Evolutionary conservation across 2,113 vertebrate genomes (phyloP).

Genomic region (rabbit (Oryctolagus cuniculus)): mOryCun1.1 NC_091440.1:98881001-98881500

Average conservation of each 20-base stretch:
- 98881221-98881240: conserved; percentile 59
- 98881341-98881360: conserved; percentile 69
- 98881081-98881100: not conserved
- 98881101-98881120: not conserved
- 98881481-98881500: conserved; percentile 52
- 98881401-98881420: conserved; percentile 75
- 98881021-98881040: not conserved
- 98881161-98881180: conserved; percentile 45
- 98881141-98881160: conserved; percentile 13
- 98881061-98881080: not conserved
- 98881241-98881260: conserved; percentile 13
- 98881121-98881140: not conserved
- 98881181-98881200: conserved; percentile 49
- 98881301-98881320: conserved; percentile 79
- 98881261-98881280: conserved; percentile 8
- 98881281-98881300: conserved; percentile 26
- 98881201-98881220: not conserved
- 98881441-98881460: conserved; percentile 71
- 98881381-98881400: conserved; percentile 74
- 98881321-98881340: conserved; percentile 63
- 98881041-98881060: conserved; percentile 11
- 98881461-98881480: conserved; percentile 69
- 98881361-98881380: conserved; percentile 75
- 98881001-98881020: not conserved
- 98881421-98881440: conserved; percentile 73